phyloP scores from a whole-genome alignment of 2,888 invertebrate genomes.

The Oscheius sp. region DNA sequence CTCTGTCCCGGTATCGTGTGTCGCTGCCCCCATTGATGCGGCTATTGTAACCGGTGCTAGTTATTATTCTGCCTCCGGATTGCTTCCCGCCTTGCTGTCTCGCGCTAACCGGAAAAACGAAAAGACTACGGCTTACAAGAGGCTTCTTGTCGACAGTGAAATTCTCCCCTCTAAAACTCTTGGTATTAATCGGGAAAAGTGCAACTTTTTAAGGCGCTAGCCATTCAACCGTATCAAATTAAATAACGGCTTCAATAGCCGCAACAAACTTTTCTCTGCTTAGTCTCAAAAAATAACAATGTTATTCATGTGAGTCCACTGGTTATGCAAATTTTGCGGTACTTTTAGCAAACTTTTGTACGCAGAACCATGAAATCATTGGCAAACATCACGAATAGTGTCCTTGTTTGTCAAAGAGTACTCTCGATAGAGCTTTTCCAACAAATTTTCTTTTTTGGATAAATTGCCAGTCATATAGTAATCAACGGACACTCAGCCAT shows the following conservation, averaged over 20 bases:
- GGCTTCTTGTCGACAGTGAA: conserved; percentile 17
- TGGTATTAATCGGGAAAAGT: not conserved
- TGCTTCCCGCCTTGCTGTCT: conserved; percentile 10
- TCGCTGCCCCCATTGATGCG: conserved; percentile 6
- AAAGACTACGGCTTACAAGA: conserved; percentile 17
- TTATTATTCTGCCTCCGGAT: conserved; percentile 23
- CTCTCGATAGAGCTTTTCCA: not conserved
- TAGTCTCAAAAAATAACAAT: too few species aligned
- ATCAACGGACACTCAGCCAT: conserved; percentile 28
- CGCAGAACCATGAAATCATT: too few species aligned
- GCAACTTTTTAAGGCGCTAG: too few species aligned
- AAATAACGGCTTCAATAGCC: too few species aligned
- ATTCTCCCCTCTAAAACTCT: not conserved
- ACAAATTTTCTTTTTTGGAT: conserved; percentile 23
- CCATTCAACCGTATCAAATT: too few species aligned
- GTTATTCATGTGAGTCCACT: too few species aligned
- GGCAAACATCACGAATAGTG: too few species aligned
- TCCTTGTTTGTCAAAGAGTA: too few species aligned
- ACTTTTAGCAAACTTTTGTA: too few species aligned
- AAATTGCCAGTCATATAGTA: conserved; percentile 22
- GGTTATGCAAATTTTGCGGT: too few species aligned
- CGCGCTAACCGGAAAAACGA: conserved; percentile 18
- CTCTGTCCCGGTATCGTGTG: conserved; percentile 8
- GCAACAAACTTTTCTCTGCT: too few species aligned
- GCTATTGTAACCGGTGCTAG: conserved; percentile 21